A percentile compares a stretch with the other conserved stretches of the same genome.
These are phyloP conservation scores for Mormoops blainvillei DNA, from an alignment of 2,113 vertebrate species.

Conservation along the genomic window DNA sequence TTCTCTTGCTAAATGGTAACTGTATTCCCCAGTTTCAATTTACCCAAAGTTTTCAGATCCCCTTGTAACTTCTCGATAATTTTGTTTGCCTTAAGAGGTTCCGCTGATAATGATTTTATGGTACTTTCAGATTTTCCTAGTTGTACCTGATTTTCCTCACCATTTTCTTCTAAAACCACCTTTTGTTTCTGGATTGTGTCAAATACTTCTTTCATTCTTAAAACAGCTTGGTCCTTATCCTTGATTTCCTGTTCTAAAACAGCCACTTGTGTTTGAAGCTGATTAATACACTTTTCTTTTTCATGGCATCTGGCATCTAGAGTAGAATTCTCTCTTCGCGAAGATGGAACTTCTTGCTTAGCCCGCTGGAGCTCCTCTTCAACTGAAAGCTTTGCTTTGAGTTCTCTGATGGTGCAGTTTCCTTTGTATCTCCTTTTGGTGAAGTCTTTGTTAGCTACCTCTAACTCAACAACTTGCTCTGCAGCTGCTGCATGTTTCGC, in stretches of 20 bases:
- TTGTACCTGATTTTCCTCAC: conserved; percentile 88
- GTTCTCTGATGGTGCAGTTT: conserved; percentile 89
- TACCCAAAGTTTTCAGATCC: conserved; percentile 88
- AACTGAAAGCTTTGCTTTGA: conserved; percentile 87
- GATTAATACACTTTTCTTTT: conserved; percentile 89
- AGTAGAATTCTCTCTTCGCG: conserved; percentile 85
- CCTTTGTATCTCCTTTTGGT: conserved; percentile 92
- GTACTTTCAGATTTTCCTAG: conserved; percentile 90
- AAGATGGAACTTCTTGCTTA: too few species aligned
- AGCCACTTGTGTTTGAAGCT: conserved; percentile 90
- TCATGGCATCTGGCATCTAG: conserved; percentile 92
- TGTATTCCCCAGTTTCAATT: conserved; percentile 94
- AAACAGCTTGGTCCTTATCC: conserved; percentile 91
- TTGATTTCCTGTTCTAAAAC: conserved; percentile 94
- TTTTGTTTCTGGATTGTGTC: conserved; percentile 95
- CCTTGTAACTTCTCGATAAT: conserved; percentile 96
- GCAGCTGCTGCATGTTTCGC: conserved; percentile 86
- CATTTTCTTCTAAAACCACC: conserved; percentile 87
- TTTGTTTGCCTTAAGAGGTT: conserved; percentile 96
- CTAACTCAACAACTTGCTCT: conserved; percentile 86
- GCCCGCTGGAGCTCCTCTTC: conserved; percentile 82
- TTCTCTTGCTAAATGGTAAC: conserved; percentile 97
- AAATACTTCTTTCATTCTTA: conserved; percentile 90
- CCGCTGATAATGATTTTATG: conserved; percentile 91
- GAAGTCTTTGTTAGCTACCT: conserved; percentile 87